phyloP scores from a whole-genome alignment of 2,888 invertebrate genomes.

The Drosophila mayaguana region DNA sequence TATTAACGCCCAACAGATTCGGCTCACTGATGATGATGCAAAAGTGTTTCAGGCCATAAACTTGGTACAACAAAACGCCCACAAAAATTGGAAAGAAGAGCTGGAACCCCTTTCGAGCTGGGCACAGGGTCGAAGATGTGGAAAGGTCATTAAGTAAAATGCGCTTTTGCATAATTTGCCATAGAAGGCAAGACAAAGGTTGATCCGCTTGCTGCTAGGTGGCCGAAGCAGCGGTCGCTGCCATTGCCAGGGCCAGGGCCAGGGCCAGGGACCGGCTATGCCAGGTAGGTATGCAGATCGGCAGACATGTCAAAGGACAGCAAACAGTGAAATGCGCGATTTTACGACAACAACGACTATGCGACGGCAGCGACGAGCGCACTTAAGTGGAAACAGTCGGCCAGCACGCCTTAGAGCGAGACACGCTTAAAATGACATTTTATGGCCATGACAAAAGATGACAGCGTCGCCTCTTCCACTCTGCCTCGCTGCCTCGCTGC shows the following conservation, averaged over 20 bases:
- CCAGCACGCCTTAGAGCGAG: conserved; percentile 52
- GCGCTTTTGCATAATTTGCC: conserved; percentile 62
- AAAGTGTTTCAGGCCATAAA: conserved; percentile 41
- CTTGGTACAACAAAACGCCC: conserved; percentile 49
- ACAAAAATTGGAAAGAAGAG: conserved; percentile 16
- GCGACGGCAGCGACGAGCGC: conserved; percentile 22
- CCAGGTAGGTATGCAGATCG: conserved; percentile 21
- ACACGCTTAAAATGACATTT: conserved; percentile 53
- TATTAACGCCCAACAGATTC: conserved; percentile 31
- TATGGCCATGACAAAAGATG: conserved; percentile 65
- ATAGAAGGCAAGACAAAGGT: conserved; percentile 33
- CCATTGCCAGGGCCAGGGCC: too few relatives aligned
- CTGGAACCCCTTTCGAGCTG: conserved; percentile 42
- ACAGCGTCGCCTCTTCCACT: conserved; percentile 47
- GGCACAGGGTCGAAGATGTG: conserved; percentile 11
- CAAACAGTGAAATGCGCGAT: conserved; percentile 64
- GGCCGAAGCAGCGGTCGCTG: too few relatives aligned
- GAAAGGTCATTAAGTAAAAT: conserved; percentile 48
- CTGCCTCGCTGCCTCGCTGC: background rate
- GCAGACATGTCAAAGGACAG: conserved; percentile 66
- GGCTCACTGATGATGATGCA: conserved; percentile 42
- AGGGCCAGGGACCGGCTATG: conserved; percentile 2
- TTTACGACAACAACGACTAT: conserved; percentile 55
- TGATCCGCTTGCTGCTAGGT: conserved; percentile 19
- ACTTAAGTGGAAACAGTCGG: conserved; percentile 73